These are phyloP conservation scores for Holothuria scabra DNA, from an alignment of 53 echinoderm and acorn worm species.

Conservation along the genomic window DNA sequence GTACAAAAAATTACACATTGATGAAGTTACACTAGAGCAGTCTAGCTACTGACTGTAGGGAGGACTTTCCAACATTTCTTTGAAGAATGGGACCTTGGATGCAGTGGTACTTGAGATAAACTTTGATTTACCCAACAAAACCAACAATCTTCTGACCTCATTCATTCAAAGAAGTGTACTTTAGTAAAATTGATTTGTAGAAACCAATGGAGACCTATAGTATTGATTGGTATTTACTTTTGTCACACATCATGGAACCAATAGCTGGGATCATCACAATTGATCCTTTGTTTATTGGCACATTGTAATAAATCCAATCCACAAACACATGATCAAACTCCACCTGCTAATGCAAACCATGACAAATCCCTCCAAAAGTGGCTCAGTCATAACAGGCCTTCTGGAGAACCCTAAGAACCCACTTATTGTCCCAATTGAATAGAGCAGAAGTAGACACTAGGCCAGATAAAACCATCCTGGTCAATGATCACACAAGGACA, in stretches of 20 bases:
- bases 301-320: constrained; percentile 1
- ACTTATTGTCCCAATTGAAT: too few relatives aligned
- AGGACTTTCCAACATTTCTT: too few relatives aligned
- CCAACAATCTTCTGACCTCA: constrained; percentile 3
- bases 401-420: too few relatives aligned
- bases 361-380: not conserved
- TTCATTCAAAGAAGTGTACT: constrained; percentile 21
- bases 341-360: constrained; percentile 16
- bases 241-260: not conserved
- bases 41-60: too few relatives aligned
- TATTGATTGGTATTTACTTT: constrained; percentile 21
- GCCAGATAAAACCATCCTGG: too few relatives aligned
- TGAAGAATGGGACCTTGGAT: not conserved
- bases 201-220: not conserved
- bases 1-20: too few relatives aligned
- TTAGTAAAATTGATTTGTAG: constrained; percentile 10
- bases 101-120: not conserved
- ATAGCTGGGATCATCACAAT: constrained; percentile 1
- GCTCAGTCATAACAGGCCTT: too few relatives aligned
- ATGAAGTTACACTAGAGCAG: too few relatives aligned
- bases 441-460: too few relatives aligned
- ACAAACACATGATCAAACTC: constrained; percentile 1
- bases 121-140: constrained; percentile 24
- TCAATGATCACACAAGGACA: too few relatives aligned
- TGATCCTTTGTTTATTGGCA: constrained; percentile 12